Percentiles rank a stretch among this genome's conserved stretches.
These are phyloP conservation scores for Cantharis nigra DNA, from an alignment of 2,888 invertebrate genomes.

Conservation along the genomic window DNA sequence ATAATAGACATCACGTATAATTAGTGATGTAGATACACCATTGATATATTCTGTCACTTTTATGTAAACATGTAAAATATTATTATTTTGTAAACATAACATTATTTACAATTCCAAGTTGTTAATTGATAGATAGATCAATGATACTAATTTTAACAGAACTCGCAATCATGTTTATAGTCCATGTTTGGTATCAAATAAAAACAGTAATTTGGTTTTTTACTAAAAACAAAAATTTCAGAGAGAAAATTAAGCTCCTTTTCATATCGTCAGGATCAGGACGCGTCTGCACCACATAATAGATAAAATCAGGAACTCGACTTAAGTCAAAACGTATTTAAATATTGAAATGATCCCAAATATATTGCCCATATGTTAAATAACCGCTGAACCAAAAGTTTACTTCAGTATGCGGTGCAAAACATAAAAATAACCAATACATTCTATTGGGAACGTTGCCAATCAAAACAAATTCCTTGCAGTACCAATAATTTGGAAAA, in stretches of 20 bases:
- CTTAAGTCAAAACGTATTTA: background rate
- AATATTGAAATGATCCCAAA: background rate
- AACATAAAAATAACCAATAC: slow-evolving; percentile 1
- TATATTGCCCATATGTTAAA: background rate
- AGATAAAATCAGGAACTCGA: background rate
- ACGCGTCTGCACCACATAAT: background rate
- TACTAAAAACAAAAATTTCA: background rate
- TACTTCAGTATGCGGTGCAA: background rate
- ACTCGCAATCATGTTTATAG: background rate
- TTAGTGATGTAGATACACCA: background rate
- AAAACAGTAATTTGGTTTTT: background rate
- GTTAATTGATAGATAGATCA: background rate
- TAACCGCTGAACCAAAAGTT: background rate
- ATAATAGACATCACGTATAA: background rate
- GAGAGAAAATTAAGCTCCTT: background rate
- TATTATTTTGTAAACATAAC: background rate
- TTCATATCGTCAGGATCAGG: background rate
- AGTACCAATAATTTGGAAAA: slow-evolving; percentile 13
- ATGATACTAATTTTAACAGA: background rate
- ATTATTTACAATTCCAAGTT: background rate
- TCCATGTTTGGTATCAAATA: background rate
- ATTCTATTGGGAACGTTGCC: slow-evolving; percentile 13
- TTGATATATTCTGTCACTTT: slow-evolving; percentile 17
- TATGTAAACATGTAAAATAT: slow-evolving; percentile 11
- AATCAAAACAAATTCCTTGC: slow-evolving; percentile 15